Evolutionary conservation across 1,140 invertebrate genomes (phyloP), one percentile per base, ranked within the genome.

Genomic region (Drosophila dunni): DNA sequence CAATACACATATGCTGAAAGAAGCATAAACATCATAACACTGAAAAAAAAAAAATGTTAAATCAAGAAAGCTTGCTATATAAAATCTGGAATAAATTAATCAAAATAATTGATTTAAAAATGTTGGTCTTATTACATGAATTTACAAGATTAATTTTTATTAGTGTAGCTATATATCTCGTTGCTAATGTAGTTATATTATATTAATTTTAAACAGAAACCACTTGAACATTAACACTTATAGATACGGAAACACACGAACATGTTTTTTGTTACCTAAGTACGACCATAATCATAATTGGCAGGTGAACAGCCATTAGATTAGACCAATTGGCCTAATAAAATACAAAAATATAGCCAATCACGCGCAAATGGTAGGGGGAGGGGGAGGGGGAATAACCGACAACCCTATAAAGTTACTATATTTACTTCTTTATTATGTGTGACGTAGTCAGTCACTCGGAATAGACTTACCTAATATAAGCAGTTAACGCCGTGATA

Each of bases 351-450:
- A 24, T 54, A 62, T 36, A 53, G 42, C 73, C 61, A 72, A 76
- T 29, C 24, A 29, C 24, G 6, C 24, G 24, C 3, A 29, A 29
- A 29, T 5, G 24, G n/a, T n/a, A n/a, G n/a, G n/a, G n/a, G n/a
- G n/a, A n/a, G n/a, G n/a, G n/a, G n/a, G n/a, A n/a, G 67, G 71
- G 76, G 84, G 83, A 73, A 50, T 40, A 56, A 53, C n/a, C 60
- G 29, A 42, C 54, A 46, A 36, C 48, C 46, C 40, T 17, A 68
- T 81, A 73, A 78, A 68, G 29, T 63, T 61, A 69, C 57, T 80
- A 48, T 45, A 60, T 70, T 76, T 80, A 48, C 36, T 42, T 45
- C 8, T 50, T 72, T 77, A 58, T 80, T 58, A 24, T 38, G 40
- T 54, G 54, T 80, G 60, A 80, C 65, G 60, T 76, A 53, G 46